phyloP scores from a whole-genome alignment of 2,888 invertebrate species.

The Anorthoa munda region DNA sequence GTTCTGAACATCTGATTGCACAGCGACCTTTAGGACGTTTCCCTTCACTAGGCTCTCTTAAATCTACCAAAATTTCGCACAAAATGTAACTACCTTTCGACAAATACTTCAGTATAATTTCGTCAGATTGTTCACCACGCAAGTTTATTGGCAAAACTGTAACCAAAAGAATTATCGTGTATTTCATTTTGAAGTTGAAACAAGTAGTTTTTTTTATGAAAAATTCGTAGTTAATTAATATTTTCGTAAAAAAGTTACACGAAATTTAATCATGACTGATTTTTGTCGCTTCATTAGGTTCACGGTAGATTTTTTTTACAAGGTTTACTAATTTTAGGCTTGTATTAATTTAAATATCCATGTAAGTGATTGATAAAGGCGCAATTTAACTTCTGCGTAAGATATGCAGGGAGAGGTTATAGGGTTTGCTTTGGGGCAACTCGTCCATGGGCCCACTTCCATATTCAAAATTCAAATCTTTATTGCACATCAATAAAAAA shows the following conservation, averaged over 20 bases:
- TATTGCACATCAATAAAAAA: too few relatives aligned
- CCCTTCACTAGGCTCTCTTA: too few relatives aligned
- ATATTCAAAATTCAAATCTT: too few relatives aligned
- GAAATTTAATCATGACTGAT: neutral
- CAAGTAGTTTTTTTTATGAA: neutral
- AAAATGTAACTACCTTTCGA: neutral
- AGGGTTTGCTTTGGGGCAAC: too few relatives aligned
- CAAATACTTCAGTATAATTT: neutral
- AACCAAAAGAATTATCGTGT: neutral
- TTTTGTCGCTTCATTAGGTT: neutral
- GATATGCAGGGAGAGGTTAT: neutral
- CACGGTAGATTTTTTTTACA: neutral
- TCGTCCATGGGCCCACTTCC: too few relatives aligned
- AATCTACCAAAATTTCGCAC: too few relatives aligned
- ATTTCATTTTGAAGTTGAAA: slow-evolving; percentile 9
- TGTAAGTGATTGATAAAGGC: neutral
- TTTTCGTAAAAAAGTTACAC: neutral
- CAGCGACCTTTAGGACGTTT: too few relatives aligned
- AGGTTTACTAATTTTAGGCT: neutral
- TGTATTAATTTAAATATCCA: neutral
- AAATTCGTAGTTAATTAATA: neutral
- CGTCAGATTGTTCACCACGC: neutral
- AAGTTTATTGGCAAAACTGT: neutral
- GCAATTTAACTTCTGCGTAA: neutral
- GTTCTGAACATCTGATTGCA: too few relatives aligned